A percentile compares a stretch with the other conserved stretches of the same genome.
Evolutionary conservation across 30 jellyfish, hydroid and myxozoan genomes (phyloP).

Genomic region (Haliclystus octoradiatus): DNA sequence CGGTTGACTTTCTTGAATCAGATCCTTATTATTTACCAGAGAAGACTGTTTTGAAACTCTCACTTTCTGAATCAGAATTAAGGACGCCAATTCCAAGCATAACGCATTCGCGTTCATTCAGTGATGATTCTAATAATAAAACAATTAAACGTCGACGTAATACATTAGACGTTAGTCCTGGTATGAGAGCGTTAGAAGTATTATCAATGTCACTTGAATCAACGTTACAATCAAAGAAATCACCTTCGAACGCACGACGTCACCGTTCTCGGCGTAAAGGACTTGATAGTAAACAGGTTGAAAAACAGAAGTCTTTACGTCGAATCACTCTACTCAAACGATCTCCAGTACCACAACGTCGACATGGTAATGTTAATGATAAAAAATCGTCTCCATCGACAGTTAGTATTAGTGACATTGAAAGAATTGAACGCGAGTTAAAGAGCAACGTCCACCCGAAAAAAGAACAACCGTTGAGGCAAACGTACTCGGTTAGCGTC

Average conservation of each 20-base stretch:
- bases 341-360: constrained; percentile 34
- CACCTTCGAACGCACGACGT: neutral
- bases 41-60: neutral
- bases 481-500: neutral
- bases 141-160: constrained; percentile 17
- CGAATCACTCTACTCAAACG: constrained; percentile 36
- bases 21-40: neutral
- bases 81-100: neutral
- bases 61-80: constrained; percentile 28
- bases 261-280: neutral
- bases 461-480: neutral
- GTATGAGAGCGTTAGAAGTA: constrained; percentile 79
- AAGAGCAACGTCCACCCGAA: constrained; percentile 1
- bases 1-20: neutral
- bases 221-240: constrained; percentile 28
- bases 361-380: constrained; percentile 8
- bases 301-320: constrained; percentile 12
- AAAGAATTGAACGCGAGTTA: neutral
- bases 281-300: constrained; percentile 14
- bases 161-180: constrained; percentile 31
- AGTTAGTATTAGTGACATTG: neutral
- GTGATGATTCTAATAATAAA: constrained; percentile 16
- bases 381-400: neutral
- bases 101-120: constrained; percentile 31
- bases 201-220: constrained; percentile 56